Percentiles rank a stretch among this genome's conserved stretches.
Evolutionary conservation across 2,888 invertebrate species (phyloP).

Genomic region (Drosophila neonasuta): DNA sequence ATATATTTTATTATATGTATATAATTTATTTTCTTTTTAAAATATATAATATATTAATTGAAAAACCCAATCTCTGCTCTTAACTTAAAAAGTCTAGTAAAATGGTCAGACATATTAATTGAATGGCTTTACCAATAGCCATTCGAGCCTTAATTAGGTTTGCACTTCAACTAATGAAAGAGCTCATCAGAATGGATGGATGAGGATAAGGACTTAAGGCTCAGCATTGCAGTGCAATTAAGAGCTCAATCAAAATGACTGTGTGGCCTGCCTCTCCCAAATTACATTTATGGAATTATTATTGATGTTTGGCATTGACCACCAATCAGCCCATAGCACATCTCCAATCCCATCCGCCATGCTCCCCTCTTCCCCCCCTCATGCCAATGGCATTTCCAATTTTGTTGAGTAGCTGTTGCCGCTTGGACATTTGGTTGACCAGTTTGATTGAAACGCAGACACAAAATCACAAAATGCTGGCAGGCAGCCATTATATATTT

Average conservation of each 20-base stretch:
- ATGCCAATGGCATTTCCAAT: conserved; percentile 66
- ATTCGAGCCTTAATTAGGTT: conserved; percentile 20
- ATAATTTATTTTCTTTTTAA: neutral
- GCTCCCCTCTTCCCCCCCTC: conserved; percentile 12
- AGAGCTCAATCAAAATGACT: conserved; percentile 75
- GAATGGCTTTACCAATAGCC: neutral
- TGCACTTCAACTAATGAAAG: conserved; percentile 63
- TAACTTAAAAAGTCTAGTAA: neutral
- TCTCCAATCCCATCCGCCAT: conserved; percentile 18
- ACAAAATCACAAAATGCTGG: conserved; percentile 72
- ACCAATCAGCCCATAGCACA: conserved; percentile 55
- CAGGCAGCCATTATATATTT: conserved; percentile 73
- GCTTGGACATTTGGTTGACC: conserved; percentile 63
- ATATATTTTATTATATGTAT: too few species aligned
- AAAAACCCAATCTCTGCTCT: neutral
- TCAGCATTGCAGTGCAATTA: conserved; percentile 71
- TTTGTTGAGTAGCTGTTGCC: conserved; percentile 68
- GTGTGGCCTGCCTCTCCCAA: conserved; percentile 51
- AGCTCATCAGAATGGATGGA: conserved; percentile 27
- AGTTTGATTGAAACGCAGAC: conserved; percentile 67
- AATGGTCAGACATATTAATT: conserved; percentile 1
- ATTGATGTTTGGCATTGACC: conserved; percentile 74
- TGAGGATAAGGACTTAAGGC: conserved; percentile 50
- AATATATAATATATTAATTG: neutral
- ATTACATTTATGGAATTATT: conserved; percentile 78